Conservation (phyloP, 2,797 vertebrate genomes). For the Dipus sagitta region DNA sequence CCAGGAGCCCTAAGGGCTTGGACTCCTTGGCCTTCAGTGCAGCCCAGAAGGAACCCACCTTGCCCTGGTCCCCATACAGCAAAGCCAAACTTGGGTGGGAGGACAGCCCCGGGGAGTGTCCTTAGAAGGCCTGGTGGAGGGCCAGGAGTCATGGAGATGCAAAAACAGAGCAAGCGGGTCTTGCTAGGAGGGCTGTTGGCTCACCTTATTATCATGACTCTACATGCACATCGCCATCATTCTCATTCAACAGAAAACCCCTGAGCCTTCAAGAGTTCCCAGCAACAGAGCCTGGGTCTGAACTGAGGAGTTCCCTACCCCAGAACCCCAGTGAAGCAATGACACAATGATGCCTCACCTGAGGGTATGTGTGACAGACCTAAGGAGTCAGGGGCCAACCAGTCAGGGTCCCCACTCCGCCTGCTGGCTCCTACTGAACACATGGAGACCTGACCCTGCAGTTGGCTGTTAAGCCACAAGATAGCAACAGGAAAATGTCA, state of each 20-base stretch:
- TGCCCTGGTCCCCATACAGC: neutral
- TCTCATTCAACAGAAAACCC: neutral
- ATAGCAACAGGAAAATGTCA: conserved; percentile 8
- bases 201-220: neutral
- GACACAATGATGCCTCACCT: neutral
- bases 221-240: neutral
- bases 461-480: neutral
- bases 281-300: neutral
- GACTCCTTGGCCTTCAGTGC: neutral
- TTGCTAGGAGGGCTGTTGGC: neutral
- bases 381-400: neutral
- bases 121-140: neutral
- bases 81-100: neutral
- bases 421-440: neutral
- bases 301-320: neutral
- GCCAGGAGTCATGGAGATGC: neutral
- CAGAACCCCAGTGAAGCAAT: neutral
- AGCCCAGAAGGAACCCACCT: neutral
- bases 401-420: neutral
- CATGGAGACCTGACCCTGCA: neutral
- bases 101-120: neutral
- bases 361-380: neutral
- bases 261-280: neutral
- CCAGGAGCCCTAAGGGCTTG: neutral
- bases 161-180: neutral